Evolutionary conservation across 2,797 vertebrate genomes (phyloP).

Genomic region (Triplophysa bombifrons): DNA sequence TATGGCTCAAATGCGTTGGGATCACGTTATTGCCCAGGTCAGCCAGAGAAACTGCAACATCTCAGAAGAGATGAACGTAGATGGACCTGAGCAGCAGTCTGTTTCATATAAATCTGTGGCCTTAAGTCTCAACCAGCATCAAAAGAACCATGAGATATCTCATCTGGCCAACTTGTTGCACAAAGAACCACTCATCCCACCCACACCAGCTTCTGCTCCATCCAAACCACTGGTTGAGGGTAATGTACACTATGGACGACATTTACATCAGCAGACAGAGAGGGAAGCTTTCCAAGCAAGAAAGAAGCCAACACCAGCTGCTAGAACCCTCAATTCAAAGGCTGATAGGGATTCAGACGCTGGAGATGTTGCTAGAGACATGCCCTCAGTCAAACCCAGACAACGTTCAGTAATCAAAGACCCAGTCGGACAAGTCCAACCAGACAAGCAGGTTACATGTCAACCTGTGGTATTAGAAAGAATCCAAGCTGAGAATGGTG

Average conservation of each 20-base stretch:
- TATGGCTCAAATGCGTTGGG: slow-evolving; percentile 73
- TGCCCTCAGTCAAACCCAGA: slow-evolving; percentile 72
- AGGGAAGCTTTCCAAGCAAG: neutral
- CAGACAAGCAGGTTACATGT: slow-evolving; percentile 27
- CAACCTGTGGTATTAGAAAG: slow-evolving; percentile 29
- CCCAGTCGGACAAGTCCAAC: slow-evolving; percentile 48
- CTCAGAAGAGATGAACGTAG: slow-evolving; percentile 75
- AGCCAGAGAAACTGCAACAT: slow-evolving; percentile 67
- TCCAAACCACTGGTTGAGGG: slow-evolving; percentile 42
- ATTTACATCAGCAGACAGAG: slow-evolving; percentile 12
- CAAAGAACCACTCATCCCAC: slow-evolving; percentile 62
- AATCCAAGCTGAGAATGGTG: slow-evolving; percentile 11
- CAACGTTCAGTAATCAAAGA: slow-evolving; percentile 62
- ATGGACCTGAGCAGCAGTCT: slow-evolving; percentile 61
- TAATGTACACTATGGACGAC: slow-evolving; percentile 42
- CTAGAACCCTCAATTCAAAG: slow-evolving; percentile 37
- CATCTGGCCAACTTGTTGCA: slow-evolving; percentile 51
- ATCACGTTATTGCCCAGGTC: slow-evolving; percentile 78
- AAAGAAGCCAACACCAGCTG: slow-evolving; percentile 51
- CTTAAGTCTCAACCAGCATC: slow-evolving; percentile 39
- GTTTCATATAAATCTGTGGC: slow-evolving; percentile 22
- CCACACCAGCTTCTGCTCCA: slow-evolving; percentile 52
- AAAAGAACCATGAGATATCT: slow-evolving; percentile 41
- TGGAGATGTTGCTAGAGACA: slow-evolving; percentile 54
- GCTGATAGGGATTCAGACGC: slow-evolving; percentile 22